A percentile compares a stretch with the other conserved stretches of the same genome.
phyloP scores from a whole-genome alignment of 2,888 invertebrate genomes.

The Pammene aurita region DNA sequence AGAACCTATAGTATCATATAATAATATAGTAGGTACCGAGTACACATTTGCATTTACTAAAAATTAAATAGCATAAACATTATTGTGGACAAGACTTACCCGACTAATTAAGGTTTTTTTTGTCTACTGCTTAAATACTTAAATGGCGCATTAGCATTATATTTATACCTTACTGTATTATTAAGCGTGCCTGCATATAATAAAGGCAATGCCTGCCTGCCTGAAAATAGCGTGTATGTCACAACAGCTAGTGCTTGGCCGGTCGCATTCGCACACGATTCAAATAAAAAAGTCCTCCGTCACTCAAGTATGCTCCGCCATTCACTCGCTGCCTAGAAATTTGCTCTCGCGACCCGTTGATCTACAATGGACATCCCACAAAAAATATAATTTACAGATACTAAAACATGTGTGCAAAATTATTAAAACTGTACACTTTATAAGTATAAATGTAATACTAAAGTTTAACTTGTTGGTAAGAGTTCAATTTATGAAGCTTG shows the following conservation, averaged over 20 bases:
- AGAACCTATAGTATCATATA: not conserved
- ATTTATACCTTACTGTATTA: too few species aligned
- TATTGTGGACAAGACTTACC: too few species aligned
- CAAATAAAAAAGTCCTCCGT: slow-evolving; percentile 83
- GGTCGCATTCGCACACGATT: slow-evolving; percentile 81
- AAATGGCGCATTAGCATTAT: too few species aligned
- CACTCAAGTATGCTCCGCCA: slow-evolving; percentile 83
- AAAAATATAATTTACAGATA: slow-evolving; percentile 1
- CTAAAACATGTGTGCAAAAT: not conserved
- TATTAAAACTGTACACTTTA: not conserved
- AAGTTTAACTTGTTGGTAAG: not conserved
- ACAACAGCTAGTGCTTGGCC: slow-evolving; percentile 56
- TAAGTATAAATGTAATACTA: not conserved
- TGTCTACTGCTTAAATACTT: too few species aligned
- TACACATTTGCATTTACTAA: too few species aligned
- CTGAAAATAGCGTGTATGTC: slow-evolving; percentile 51
- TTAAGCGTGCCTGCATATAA: not conserved
- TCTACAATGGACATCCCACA: slow-evolving; percentile 60
- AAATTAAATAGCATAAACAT: too few species aligned
- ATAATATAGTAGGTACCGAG: too few species aligned
- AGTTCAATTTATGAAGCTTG: slow-evolving; percentile 34
- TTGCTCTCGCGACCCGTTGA: slow-evolving; percentile 60
- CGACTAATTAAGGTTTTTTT: too few species aligned
- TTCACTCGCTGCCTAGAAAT: slow-evolving; percentile 79
- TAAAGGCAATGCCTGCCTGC: slow-evolving; percentile 40